Evolutionary conservation across 2,113 vertebrate genomes (phyloP).

Genomic region (Platysteira castanea): DNA sequence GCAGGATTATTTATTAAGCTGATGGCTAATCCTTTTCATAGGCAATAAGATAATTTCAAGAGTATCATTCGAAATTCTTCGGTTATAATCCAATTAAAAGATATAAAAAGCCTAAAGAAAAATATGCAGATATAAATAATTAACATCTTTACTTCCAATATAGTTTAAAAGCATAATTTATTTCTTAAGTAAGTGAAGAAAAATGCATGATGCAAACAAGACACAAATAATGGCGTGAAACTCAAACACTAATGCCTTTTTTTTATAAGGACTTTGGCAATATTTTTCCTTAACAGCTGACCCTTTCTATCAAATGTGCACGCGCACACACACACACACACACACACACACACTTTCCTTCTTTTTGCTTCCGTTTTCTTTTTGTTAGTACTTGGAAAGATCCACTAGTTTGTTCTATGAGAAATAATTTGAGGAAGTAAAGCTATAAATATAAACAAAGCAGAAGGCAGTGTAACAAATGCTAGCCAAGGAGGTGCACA

Average conservation of each 20-base stretch:
- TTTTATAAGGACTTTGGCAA: not conserved
- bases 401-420: not conserved
- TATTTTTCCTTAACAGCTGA: not conserved
- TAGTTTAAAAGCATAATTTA: not conserved
- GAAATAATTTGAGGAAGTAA: not conserved
- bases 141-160: not conserved
- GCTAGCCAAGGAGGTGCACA: not conserved
- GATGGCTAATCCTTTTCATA: not conserved
- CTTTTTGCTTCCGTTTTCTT: not conserved
- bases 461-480: not conserved
- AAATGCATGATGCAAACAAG: not conserved
- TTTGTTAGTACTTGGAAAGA: not conserved
- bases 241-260: not conserved
- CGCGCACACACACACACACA: not conserved
- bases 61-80: not conserved
- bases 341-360: not conserved
- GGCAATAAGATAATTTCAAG: not conserved
- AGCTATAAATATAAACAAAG: not conserved
- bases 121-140: not conserved
- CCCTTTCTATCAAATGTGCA: not conserved
- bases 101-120: not conserved
- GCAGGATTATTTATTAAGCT: slow-evolving; percentile 2
- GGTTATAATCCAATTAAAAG: slow-evolving; percentile 17
- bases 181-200: not conserved
- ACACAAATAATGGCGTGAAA: not conserved